phyloP scores from a whole-genome alignment of 2,888 invertebrate species.

The Drosophila mettleri region DNA sequence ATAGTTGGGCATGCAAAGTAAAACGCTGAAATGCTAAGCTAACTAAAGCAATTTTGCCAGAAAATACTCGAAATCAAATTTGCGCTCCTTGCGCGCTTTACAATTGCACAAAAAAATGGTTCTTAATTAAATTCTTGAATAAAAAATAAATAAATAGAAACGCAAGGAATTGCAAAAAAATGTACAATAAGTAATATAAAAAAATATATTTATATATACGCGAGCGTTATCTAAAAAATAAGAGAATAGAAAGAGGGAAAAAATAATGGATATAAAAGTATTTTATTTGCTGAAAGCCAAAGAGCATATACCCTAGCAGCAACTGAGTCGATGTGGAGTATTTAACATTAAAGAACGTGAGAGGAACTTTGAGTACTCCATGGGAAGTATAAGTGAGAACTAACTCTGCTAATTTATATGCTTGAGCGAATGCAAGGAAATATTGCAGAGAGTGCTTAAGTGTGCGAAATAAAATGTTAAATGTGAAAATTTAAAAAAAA shows the following conservation, averaged over 20 bases:
- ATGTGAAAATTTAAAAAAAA: too few species aligned
- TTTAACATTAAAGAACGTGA: neutral
- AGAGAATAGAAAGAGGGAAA: slow-evolving; percentile 9
- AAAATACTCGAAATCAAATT: slow-evolving; percentile 34
- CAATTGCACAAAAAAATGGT: slow-evolving; percentile 38
- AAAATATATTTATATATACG: slow-evolving; percentile 7
- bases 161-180: slow-evolving; percentile 31
- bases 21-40: slow-evolving; percentile 16
- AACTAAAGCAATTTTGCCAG: slow-evolving; percentile 35
- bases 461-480: too few species aligned
- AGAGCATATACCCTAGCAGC: slow-evolving; percentile 3
- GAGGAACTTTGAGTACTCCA: neutral
- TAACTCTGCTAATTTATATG: neutral
- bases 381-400: too few species aligned
- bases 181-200: slow-evolving; percentile 31
- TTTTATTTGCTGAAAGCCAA: neutral
- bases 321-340: too few species aligned
- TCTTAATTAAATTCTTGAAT: slow-evolving; percentile 68
- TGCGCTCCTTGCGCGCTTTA: slow-evolving; percentile 23
- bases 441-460: too few species aligned
- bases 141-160: neutral
- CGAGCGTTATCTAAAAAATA: slow-evolving; percentile 10
- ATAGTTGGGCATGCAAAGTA: slow-evolving; percentile 49
- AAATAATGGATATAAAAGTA: slow-evolving; percentile 12
- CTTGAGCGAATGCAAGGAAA: too few species aligned